Conservation (phyloP, 2,113 vertebrate genomes). For the Pteruthius melanotis region DNA sequence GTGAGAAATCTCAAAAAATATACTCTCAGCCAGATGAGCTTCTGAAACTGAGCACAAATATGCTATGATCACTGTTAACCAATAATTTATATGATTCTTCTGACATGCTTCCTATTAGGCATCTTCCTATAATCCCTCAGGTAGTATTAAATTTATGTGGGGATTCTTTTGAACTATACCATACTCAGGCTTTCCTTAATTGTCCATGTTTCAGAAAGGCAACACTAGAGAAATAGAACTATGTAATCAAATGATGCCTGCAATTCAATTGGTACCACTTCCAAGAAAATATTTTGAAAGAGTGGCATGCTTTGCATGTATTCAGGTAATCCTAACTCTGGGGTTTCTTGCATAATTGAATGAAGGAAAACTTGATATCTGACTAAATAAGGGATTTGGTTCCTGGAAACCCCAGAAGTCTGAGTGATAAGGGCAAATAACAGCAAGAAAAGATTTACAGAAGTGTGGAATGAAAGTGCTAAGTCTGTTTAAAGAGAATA, state of each 20-base stretch:
- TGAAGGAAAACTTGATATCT: neutral
- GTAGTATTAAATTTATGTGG: neutral
- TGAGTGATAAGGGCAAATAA: neutral
- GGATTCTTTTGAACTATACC: neutral
- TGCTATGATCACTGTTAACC: fast-evolving
- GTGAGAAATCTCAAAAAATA: neutral
- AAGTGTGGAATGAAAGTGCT: neutral
- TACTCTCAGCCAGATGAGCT: neutral
- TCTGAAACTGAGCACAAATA: neutral
- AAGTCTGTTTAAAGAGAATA: neutral
- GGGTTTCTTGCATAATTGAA: neutral
- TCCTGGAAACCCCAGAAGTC: neutral
- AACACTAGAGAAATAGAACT: neutral
- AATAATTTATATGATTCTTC: neutral
- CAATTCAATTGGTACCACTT: neutral
- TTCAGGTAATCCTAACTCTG: neutral
- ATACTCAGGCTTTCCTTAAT: neutral
- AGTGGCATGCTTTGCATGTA: neutral
- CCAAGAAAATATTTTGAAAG: neutral
- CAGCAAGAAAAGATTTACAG: neutral
- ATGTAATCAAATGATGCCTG: neutral
- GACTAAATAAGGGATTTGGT: neutral
- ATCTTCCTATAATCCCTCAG: neutral
- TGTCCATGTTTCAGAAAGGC: neutral
- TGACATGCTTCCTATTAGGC: neutral